Evolutionary conservation across 1,140 invertebrate genomes (phyloP).

Genomic region (Neotoxoptera formosana): DNA sequence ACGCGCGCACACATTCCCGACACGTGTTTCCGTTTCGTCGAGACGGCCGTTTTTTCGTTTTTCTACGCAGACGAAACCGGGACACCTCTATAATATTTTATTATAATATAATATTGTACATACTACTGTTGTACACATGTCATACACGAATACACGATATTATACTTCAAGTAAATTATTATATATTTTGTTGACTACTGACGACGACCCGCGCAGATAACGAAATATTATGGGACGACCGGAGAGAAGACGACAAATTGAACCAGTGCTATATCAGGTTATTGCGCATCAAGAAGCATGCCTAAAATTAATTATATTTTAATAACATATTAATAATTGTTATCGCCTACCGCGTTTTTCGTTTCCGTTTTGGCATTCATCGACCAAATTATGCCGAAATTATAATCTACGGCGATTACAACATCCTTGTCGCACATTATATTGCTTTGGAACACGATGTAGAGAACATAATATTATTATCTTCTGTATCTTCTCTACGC

Average conservation of each 20-base stretch:
- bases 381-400: too few species aligned
- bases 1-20: not conserved
- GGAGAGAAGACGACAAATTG: not conserved
- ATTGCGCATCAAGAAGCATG: too few species aligned
- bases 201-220: not conserved
- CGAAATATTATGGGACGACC: not conserved
- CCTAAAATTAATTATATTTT: too few species aligned
- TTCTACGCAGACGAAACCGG: not conserved
- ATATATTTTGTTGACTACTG: not conserved
- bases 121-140: not conserved
- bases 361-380: too few species aligned
- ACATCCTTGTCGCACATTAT: too few species aligned
- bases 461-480: too few species aligned
- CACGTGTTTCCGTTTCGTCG: conserved; percentile 51
- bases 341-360: too few species aligned
- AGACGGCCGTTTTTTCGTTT: not conserved
- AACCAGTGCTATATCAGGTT: not conserved
- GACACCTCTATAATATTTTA: not conserved
- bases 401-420: too few species aligned
- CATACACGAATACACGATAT: too few species aligned
- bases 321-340: too few species aligned
- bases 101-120: not conserved
- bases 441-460: too few species aligned
- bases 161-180: not conserved
- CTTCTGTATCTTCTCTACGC: too few species aligned